Conservation (phyloP, 2,888 invertebrate species). For the Priocnemis perturbator region DNA sequence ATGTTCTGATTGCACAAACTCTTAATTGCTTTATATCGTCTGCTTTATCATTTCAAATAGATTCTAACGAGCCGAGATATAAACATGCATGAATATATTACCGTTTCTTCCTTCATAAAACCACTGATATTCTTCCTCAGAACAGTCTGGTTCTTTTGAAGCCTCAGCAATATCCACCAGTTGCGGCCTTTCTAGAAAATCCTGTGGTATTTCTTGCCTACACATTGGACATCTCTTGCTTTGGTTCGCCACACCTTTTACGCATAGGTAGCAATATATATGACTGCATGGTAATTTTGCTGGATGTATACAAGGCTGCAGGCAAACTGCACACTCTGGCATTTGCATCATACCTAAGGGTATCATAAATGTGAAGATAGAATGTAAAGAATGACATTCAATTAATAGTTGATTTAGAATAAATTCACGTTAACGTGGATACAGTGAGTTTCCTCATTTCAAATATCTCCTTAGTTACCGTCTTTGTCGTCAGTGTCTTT, state of each 20-base stretch:
- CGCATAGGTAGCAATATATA: conserved; percentile 95
- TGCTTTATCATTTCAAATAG: not conserved
- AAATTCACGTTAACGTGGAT: not conserved
- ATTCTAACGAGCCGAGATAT: not conserved
- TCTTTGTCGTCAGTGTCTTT: conserved; percentile 62
- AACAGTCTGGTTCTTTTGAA: conserved; percentile 74
- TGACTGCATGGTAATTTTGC: conserved; percentile 95
- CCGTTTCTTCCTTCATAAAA: conserved; percentile 97
- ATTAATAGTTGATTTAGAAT: not conserved
- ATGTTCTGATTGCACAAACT: not conserved
- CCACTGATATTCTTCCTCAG: conserved; percentile 90
- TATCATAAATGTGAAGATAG: too few species aligned
- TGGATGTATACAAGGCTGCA: conserved; percentile 94
- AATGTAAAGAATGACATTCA: too few species aligned
- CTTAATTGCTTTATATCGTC: not conserved
- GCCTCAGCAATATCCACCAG: conserved; percentile 80
- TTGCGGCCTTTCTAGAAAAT: conserved; percentile 91
- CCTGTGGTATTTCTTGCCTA: conserved; percentile 90
- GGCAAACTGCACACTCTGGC: conserved; percentile 92
- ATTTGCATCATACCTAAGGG: conserved; percentile 55
- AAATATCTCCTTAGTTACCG: conserved; percentile 42
- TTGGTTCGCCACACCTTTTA: conserved; percentile 93
- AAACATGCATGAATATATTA: conserved; percentile 70
- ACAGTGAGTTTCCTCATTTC: too few species aligned
- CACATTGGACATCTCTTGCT: conserved; percentile 95